These are phyloP conservation scores for Hirudo medicinalis DNA, from an alignment of 1,140 invertebrate genomes.

Conservation along the genomic window DNA sequence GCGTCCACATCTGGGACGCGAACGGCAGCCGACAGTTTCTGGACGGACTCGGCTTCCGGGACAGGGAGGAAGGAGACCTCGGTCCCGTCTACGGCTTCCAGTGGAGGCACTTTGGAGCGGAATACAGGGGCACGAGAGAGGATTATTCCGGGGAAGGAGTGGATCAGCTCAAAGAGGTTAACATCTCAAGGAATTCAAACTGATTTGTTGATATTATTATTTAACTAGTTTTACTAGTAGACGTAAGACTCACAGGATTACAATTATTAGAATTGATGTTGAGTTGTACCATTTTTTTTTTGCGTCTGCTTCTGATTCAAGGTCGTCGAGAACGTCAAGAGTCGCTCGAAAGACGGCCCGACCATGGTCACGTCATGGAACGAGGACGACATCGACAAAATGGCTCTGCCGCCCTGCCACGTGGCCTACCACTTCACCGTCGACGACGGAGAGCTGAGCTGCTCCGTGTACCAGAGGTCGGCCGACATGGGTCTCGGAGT, in stretches of 20 bases:
- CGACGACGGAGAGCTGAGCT: conserved; percentile 61
- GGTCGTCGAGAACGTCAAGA: conserved; percentile 60
- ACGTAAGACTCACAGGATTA: no score
- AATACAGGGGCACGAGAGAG: conserved; percentile 68
- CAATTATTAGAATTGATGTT: neutral
- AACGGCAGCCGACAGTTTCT: conserved; percentile 83
- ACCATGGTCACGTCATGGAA: conserved; percentile 96
- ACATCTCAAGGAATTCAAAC: no score
- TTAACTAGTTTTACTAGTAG: no score
- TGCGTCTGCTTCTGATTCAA: neutral
- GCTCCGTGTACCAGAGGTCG: conserved; percentile 87
- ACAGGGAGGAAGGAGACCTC: conserved; percentile 84
- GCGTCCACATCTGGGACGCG: conserved; percentile 96
- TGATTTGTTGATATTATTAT: no score
- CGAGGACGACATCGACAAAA: conserved; percentile 68
- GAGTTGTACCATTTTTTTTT: no score
- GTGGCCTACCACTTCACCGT: conserved; percentile 91
- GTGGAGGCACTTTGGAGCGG: conserved; percentile 93
- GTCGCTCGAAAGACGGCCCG: conserved; percentile 65
- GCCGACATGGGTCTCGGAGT: conserved; percentile 96
- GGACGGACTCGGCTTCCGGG: conserved; percentile 68
- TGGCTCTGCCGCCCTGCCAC: conserved; percentile 96
- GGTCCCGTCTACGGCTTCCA: conserved; percentile 98
- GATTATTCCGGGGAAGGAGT: conserved; percentile 76
- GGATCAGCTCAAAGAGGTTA: conserved; percentile 63